These are phyloP conservation scores for Cryptocephalus moraei DNA, from an alignment of 2,888 invertebrate species.

Conservation along the genomic window DNA sequence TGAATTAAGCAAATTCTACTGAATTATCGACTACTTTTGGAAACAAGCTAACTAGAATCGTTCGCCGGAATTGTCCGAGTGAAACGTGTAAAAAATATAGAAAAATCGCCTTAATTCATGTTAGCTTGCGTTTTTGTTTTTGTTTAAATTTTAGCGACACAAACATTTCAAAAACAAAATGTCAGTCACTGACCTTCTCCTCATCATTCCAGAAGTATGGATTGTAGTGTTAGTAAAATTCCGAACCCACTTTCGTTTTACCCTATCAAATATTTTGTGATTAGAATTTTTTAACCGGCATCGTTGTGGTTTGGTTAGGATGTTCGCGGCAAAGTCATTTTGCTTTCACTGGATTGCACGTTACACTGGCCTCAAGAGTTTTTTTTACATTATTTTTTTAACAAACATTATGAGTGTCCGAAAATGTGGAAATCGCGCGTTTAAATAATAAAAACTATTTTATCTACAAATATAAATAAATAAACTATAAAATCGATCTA, in stretches of 20 bases:
- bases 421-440: constrained; percentile 22
- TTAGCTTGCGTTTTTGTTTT: constrained; percentile 15
- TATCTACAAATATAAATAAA: constrained; percentile 41
- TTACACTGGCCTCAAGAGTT: constrained; percentile 33
- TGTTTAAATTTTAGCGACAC: constrained; percentile 6
- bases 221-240: constrained; percentile 10
- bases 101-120: constrained; percentile 10
- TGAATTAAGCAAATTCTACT: too few relatives aligned
- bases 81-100: too few relatives aligned
- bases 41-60: constrained; percentile 21
- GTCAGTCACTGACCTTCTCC: constrained; percentile 27
- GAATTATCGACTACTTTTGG: constrained; percentile 6
- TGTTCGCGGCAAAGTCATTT: constrained; percentile 13
- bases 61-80: background rate
- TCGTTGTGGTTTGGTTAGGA: too few relatives aligned
- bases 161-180: constrained; percentile 23
- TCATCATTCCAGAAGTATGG: too few relatives aligned
- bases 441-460: constrained; percentile 27
- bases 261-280: constrained; percentile 4
- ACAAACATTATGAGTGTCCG: constrained; percentile 8
- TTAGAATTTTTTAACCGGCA: background rate
- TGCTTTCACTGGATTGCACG: constrained; percentile 18
- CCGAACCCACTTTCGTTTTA: constrained; percentile 9
- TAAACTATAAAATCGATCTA: constrained; percentile 36
- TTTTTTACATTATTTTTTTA: constrained; percentile 9